Conservation (phyloP, 1,140 invertebrate species). For the Linepithema humile region DNA sequence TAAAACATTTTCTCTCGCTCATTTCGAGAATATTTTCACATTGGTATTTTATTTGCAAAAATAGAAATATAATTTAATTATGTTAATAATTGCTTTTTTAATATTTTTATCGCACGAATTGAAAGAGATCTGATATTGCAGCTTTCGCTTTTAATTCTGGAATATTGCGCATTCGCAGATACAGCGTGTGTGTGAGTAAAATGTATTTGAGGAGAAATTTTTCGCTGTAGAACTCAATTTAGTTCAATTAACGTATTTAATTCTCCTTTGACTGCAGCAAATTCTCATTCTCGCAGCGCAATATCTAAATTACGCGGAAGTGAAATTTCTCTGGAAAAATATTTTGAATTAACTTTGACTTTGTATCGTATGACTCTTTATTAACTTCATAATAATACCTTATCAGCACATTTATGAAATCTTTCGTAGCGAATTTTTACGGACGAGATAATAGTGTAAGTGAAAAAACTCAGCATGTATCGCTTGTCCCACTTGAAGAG, state of each 20-base stretch:
- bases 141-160: neutral
- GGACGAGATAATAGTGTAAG: neutral
- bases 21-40: neutral
- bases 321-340: neutral
- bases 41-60: neutral
- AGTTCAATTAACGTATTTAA: neutral
- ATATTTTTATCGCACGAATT: neutral
- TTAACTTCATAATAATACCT: neutral
- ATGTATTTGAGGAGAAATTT: constrained; percentile 34
- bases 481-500: neutral
- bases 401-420: neutral
- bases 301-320: neutral
- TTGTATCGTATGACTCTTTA: neutral
- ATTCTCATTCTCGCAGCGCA: neutral
- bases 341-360: neutral
- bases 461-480: constrained; percentile 10
- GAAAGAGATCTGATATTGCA: neutral
- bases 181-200: neutral
- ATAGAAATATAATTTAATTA: neutral
- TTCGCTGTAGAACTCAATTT: constrained; percentile 16
- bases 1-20: neutral
- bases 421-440: constrained; percentile 1
- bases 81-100: neutral
- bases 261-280: neutral
- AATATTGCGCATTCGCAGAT: neutral